Evolutionary conservation across 2,113 vertebrate species (phyloP), one percentile per base, ranked within the genome.

Genomic region (Saccopteryx leptura): DNA sequence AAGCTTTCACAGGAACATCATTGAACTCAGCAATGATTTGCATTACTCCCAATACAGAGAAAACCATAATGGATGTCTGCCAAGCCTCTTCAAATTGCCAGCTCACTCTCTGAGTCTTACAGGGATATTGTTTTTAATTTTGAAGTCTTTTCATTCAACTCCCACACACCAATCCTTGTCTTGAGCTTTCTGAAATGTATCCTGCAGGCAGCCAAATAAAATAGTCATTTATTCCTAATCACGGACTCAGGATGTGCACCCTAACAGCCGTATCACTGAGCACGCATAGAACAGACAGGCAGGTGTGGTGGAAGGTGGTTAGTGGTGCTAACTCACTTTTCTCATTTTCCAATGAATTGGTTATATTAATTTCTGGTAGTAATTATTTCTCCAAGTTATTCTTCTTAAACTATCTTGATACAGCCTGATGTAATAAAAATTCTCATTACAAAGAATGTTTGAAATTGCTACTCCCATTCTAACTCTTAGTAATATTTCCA

Each of bases 1-100:
- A 97, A 98, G 96, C 92, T 97, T 98, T 97, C 87, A 78, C 72
- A 92, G 87, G 72, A 90, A 88, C 60, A 97, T 69, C 91, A 97
- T 97, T 80, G 50, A 95, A 95, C 90, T 97, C 85, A 75, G 94
- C 95, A 88, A 96, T 33, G 4, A 97, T 97, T 97, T 98, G 63
- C 96, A 95, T 98, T 97, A 96, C 93, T 98, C 95, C 86, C 76
- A 95, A 31, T 81, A 95, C 46, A 81, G 50, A 82, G 65, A 94
- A 93, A 95, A 92, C 83, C 71, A 66, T 88, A 95, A 93, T 87
- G 96, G 97, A 97, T 94, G 87, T 63, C 10, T 94, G 97, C 97
- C 98, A 98, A 94, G 23, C 8, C 14, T 95, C 86, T 79, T 48
- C 33, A 72, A 80, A 96, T 79, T 97, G 87, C 91, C 33, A 58